A percentile compares a stretch with the other conserved stretches of the same genome.
phyloP scores from a whole-genome alignment of 2,113 vertebrate genomes.

The Centropristis striata region DNA sequence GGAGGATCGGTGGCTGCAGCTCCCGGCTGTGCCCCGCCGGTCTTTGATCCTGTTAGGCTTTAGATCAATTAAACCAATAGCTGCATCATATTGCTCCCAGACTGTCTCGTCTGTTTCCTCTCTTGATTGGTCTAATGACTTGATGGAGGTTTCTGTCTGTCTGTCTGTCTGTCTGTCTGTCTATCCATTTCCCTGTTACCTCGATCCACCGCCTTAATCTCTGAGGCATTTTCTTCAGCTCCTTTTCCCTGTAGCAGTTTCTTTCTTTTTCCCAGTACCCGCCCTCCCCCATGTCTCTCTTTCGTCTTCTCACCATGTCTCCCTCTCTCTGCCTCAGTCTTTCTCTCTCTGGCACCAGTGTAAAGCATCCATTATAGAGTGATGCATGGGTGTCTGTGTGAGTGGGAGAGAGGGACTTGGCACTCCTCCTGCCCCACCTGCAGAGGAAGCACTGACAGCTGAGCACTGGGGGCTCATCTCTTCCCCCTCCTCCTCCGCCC shows the following conservation, averaged over 20 bases:
- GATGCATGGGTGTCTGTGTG: constrained; percentile 87
- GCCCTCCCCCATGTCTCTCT: constrained; percentile 56
- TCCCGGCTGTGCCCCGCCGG: constrained; percentile 44
- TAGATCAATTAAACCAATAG: constrained; percentile 77
- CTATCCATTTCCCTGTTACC: constrained; percentile 40
- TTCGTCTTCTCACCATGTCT: constrained; percentile 75
- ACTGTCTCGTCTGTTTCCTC: constrained; percentile 76
- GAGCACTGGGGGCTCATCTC: constrained; percentile 77
- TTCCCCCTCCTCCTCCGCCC: constrained; percentile 69
- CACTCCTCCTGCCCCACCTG: constrained; percentile 86
- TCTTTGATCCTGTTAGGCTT: constrained; percentile 69
- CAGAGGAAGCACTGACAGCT: constrained; percentile 89
- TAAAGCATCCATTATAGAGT: constrained; percentile 88
- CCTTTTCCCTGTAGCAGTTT: constrained; percentile 61
- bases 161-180: constrained; percentile 36
- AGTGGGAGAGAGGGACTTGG: constrained; percentile 84
- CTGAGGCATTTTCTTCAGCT: constrained; percentile 57
- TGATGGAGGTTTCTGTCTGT: constrained; percentile 56
- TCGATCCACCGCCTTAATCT: constrained; percentile 49
- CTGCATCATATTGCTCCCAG: constrained; percentile 71
- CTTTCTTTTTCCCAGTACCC: constrained; percentile 66
- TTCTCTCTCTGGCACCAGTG: constrained; percentile 80
- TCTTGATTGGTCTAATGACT: constrained; percentile 74
- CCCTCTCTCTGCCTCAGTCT: constrained; percentile 69
- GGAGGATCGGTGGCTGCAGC: constrained; percentile 26